Evolutionary conservation across 2,797 vertebrate genomes (phyloP), one percentile per base, ranked within the genome.

Genomic region (Rhinichthys osculus): DNA sequence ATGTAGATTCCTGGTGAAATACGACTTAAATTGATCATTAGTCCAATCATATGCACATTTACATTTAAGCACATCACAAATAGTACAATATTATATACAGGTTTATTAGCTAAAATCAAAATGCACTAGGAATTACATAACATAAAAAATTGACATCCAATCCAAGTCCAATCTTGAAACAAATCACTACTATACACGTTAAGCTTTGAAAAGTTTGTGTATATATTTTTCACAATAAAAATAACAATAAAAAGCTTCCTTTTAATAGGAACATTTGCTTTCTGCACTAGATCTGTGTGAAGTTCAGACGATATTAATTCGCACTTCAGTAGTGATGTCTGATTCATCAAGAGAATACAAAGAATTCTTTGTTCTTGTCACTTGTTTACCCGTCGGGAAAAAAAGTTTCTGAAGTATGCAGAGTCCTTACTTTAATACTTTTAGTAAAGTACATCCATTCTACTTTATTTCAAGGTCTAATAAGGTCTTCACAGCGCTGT

Each of bases 401-500:
- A n/a, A 59, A 79, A 52, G 44, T 52, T 80, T 74, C 59, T 79
- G 21, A 85, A 72, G 74, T 44, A 59, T 54, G 50, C n/a, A 14
- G 19, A 42, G 47, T 73, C 7, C 54, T 73, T 73, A 40, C 44
- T 52, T 69, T 70, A 78, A 84, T n/a, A 78, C 47, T 21, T 70
- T 70, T 35, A 27, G 47, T 64, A 79, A 62, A 79, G 50, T 33
- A 59, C 83, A 78, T 85, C 83, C 38, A 85, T 70, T 59, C 19
- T 71, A 59, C 83, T 79, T 79, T 79, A 79, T 79, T 79, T 79
- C 40, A 71, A 79, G 76, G 77, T 85, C 40, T 85, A 79, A 85
- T 79, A 21, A 72, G 66, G 76, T 78, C 54, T 79, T 64, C 21
- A 79, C 21, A 47, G 27, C 0, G 21, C 83, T 79, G 77, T 79